Percentiles rank a stretch among this genome's conserved stretches.
phyloP scores from a whole-genome alignment of 37 sponge, comb jelly and placozoan species.

The Halisarca cf. caerulea region DNA sequence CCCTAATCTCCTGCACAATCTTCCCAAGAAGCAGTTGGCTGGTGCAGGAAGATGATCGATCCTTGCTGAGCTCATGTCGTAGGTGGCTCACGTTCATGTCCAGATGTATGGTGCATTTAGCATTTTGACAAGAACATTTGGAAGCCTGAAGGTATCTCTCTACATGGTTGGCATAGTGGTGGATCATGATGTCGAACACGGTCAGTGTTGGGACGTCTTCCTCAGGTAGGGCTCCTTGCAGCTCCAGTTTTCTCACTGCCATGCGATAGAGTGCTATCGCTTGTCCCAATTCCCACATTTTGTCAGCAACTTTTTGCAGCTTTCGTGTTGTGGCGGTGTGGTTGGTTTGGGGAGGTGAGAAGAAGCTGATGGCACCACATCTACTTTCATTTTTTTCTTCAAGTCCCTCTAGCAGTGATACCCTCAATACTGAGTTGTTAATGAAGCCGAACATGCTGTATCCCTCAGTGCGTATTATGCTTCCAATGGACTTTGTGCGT shows the following conservation, averaged over 20 bases:
- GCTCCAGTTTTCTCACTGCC: not conserved
- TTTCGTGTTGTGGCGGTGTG: not conserved
- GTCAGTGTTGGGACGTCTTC: not conserved
- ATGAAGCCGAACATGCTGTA: too few relatives aligned
- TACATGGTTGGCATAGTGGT: not conserved
- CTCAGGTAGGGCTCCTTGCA: not conserved
- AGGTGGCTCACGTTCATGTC: not conserved
- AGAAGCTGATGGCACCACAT: not conserved
- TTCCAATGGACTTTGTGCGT: too few relatives aligned
- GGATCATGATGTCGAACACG: not conserved
- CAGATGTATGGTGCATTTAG: not conserved
- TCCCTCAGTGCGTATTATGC: too few relatives aligned
- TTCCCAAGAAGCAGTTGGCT: not conserved
- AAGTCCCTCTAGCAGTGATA: too few relatives aligned
- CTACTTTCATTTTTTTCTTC: too few relatives aligned
- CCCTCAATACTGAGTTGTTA: too few relatives aligned
- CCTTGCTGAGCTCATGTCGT: not conserved
- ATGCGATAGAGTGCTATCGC: not conserved
- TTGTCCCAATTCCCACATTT: not conserved
- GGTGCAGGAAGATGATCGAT: not conserved
- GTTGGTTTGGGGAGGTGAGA: not conserved
- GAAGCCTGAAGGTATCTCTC: constrained; percentile 1
- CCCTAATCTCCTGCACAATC: not conserved
- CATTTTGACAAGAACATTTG: not conserved
- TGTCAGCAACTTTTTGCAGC: not conserved